Evolutionary conservation across 2,797 vertebrate species (phyloP).

Genomic region (Acrocephalus scirpaceus): DNA sequence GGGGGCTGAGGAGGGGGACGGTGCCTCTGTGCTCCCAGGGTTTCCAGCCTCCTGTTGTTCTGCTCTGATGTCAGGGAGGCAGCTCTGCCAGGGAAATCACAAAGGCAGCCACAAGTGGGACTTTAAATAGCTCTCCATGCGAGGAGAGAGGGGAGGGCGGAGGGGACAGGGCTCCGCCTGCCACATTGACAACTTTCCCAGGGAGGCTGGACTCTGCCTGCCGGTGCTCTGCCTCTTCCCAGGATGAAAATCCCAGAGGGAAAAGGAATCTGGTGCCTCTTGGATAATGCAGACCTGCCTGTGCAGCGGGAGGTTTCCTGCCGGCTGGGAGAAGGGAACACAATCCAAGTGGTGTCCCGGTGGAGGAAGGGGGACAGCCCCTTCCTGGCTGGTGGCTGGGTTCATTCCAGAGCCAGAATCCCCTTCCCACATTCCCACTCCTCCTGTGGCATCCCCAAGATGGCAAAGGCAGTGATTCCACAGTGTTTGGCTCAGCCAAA

Average conservation of each 20-base stretch:
- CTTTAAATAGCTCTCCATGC: constrained; percentile 65
- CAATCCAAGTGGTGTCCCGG: neutral
- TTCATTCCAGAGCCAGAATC: neutral
- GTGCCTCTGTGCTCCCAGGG: neutral
- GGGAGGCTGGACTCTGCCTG: constrained; percentile 61
- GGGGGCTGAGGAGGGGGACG: accelerated
- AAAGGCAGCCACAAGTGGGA: constrained; percentile 65
- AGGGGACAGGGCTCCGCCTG: constrained; percentile 16
- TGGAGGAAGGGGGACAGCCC: neutral
- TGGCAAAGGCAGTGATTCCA: neutral
- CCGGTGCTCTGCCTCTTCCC: constrained; percentile 54
- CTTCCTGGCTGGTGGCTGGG: neutral
- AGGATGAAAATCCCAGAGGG: constrained; percentile 39
- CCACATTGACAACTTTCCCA: constrained; percentile 57
- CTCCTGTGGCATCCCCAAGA: accelerated
- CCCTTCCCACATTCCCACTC: neutral
- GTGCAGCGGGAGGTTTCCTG: neutral
- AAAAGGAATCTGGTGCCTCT: constrained; percentile 24
- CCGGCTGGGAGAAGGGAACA: neutral
- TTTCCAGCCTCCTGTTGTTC: neutral
- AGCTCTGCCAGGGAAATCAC: constrained; percentile 60
- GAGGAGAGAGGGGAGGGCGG: neutral
- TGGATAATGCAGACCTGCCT: constrained; percentile 32
- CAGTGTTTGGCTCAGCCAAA: accelerated
- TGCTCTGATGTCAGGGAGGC: constrained; percentile 59